Base-by-base conservation (phyloP, 2,113 vertebrate genomes). In the Osmerus eperlanus region DNA sequence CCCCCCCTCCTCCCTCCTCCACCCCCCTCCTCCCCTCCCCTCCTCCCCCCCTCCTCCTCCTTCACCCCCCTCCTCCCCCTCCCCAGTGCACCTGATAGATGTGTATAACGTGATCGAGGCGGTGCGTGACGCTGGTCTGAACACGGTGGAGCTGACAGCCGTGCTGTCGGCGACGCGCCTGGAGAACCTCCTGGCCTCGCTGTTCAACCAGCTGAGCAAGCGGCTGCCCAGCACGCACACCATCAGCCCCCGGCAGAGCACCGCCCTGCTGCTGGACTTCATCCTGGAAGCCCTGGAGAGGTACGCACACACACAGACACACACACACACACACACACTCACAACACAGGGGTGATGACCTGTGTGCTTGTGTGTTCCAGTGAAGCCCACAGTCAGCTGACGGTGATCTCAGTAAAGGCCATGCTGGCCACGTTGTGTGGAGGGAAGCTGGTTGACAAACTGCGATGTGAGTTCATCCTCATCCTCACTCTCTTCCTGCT, bases 41-140 rank as follows among this genome's bases (percentile, higher is more conserved):
- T 2, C 23, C 23, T 23, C 23, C 23, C 23, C 65, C 23, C 23
- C 23, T 23, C 23, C 23, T 23, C 23, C 1, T 23, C 23, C 23
- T 1, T 53, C 23, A n/a, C 61, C 56, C 51, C 0, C 0, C 55
- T 64, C n/a, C 59, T 0, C n/a, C 74, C 1, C 73, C 67, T 9
- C 15, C 29, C n/a, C 80, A 98, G 96, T 98, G 75, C 95, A 98
- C 73, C 92, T 98, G 0, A 94, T 98, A 28, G 96, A 98, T 81
- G 95, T 98, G 73, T 97, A 95, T 94, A 95, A 98, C 2, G 95
- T 97, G 92, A 97, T 98, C 0, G 96, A 98, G 92, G 96, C 96
- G 72, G 96, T 98, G 86, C 86, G 96, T 70, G 96, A 98, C 5
- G 94, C 95, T 0, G 96, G 96, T 74, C 94, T 98, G 82, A 98